Conservation (phyloP, 2,888 invertebrate genomes). For the Norana najaformis region DNA sequence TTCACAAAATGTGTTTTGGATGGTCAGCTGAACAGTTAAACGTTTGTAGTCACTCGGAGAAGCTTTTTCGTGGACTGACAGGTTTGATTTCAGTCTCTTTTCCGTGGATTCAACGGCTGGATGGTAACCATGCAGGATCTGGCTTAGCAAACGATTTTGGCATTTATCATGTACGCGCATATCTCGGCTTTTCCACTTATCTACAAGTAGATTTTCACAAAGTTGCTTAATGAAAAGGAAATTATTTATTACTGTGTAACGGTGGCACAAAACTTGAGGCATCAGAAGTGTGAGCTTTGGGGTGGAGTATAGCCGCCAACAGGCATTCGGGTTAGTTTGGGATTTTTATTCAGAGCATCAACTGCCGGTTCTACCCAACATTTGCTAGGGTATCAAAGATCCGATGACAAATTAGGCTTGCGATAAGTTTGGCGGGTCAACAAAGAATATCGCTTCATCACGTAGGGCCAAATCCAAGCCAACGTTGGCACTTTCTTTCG, state of each 20-base stretch:
- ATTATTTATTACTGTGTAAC: not conserved
- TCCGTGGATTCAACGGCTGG: too few relatives aligned
- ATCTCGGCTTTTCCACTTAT: not conserved
- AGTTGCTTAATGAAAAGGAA: not conserved
- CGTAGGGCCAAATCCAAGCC: not conserved
- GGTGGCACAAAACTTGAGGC: not conserved
- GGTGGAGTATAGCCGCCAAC: not conserved
- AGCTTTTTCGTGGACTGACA: not conserved
- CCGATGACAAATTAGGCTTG: conserved; percentile 30
- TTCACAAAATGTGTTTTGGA: not conserved
- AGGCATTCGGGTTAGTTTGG: not conserved
- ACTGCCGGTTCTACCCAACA: not conserved
- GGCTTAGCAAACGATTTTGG: not conserved
- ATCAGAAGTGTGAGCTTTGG: not conserved
- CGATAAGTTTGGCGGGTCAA: conserved; percentile 30
- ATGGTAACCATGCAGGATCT: too few relatives aligned
- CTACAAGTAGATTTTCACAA: not conserved
- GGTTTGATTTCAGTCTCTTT: too few relatives aligned
- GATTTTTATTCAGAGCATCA: not conserved
- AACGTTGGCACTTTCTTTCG: conserved; percentile 7
- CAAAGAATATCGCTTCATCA: conserved; percentile 26
- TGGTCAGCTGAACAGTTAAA: not conserved
- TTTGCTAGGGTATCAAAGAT: conserved; percentile 17
- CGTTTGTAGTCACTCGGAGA: too few relatives aligned
- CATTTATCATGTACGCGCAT: not conserved